Evolutionary conservation across 2,113 vertebrate species (phyloP), one percentile per base, ranked within the genome.

Genomic region (Ciconia maguari): DNA sequence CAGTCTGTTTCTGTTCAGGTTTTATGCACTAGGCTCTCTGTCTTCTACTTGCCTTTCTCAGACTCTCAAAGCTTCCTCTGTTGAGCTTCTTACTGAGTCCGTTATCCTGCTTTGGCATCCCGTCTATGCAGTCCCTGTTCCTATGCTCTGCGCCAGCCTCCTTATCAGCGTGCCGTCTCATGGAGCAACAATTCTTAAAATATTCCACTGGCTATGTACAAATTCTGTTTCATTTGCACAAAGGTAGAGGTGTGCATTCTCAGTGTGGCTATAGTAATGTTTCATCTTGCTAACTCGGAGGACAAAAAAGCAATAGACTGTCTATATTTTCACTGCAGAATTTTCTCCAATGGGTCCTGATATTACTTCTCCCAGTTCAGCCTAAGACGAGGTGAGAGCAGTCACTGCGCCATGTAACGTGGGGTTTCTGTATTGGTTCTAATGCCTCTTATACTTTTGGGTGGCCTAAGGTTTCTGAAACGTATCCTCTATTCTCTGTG

Each of bases 321-420:
- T 16, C 27, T 52, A 0, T 22, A 1, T 87, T 83, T 72, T 29
- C 74, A 13, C 42, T 21, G 32, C 44, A 48, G 70, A 58, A 42
- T 64, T 68, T 42, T 13, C 10, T n/a, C 13, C 13, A 4, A 1
- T 20, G 51, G 9, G 9, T 75, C 38, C 29, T 49, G 58, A 11
- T 19, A 41, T 70, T 34, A 0, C 29, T 77, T 60, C 10, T 91
- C 41, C 36, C 0, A 0, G 8, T 44, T 72, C 1, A 72, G 48
- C 44, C 20, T 6, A 4, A 4, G 25, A 10, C 27, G 52, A 22
- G 46, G 42, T 0, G 10, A 64, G 66, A 80, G 52, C 32, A 17
- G 58, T 18, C 1, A 0, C 61, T 34, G n/a, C 0, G 0, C 69
- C 0, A 0, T 15, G 46, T n/a, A 34, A 14, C 1, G 1, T 4